Conservation (phyloP, 2,888 invertebrate genomes). For the Aleiodes alternator region DNA sequence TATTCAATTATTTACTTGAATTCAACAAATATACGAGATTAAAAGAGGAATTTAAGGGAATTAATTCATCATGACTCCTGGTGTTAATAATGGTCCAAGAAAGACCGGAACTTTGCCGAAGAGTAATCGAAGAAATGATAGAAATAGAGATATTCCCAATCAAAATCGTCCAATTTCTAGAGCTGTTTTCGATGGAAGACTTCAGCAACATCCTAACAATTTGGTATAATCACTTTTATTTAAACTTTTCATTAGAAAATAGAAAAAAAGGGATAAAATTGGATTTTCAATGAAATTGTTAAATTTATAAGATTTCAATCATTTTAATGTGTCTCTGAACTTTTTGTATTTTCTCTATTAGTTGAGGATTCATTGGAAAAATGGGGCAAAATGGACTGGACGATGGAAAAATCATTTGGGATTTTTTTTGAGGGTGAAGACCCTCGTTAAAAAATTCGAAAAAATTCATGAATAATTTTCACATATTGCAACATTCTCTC, state of each 20-base stretch:
- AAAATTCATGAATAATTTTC: too few relatives aligned
- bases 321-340: background rate
- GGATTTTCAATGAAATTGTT: too few relatives aligned
- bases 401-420: too few relatives aligned
- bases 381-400: too few relatives aligned
- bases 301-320: background rate
- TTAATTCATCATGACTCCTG: constrained; percentile 57
- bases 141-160: constrained; percentile 66
- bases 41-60: background rate
- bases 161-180: constrained; percentile 60
- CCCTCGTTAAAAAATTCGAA: too few relatives aligned
- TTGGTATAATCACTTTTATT: constrained; percentile 61
- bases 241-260: background rate
- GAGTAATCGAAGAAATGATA: constrained; percentile 68
- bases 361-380: too few relatives aligned
- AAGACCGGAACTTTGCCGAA: constrained; percentile 71
- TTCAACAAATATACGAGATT: background rate
- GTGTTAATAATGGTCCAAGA: constrained; percentile 66
- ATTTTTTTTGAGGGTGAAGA: too few relatives aligned
- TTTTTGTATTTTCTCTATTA: too few relatives aligned
- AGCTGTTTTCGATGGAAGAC: constrained; percentile 57
- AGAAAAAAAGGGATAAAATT: background rate
- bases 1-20: background rate
- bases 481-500: too few relatives aligned
- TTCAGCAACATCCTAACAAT: constrained; percentile 67